phyloP scores from a whole-genome alignment of 2,888 invertebrate species.

The Folsomia candida region DNA sequence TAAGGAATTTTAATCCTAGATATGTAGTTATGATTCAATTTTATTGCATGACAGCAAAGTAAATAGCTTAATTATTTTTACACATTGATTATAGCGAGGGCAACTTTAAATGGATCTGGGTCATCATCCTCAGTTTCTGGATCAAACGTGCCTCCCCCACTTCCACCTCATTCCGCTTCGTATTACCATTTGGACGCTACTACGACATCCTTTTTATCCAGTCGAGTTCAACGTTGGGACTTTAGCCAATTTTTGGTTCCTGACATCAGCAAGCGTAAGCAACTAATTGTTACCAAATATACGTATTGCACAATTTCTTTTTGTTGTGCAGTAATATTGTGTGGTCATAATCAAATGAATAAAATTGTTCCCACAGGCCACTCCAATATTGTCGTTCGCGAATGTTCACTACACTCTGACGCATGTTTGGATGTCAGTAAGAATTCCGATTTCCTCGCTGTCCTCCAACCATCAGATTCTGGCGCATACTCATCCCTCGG shows the following conservation, averaged over 20 bases:
- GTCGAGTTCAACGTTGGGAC: slow-evolving; percentile 50
- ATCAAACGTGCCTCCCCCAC: background rate
- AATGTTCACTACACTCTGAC: slow-evolving; percentile 48
- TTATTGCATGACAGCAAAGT: too few relatives aligned
- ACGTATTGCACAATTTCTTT: too few relatives aligned
- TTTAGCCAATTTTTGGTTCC: slow-evolving; percentile 46
- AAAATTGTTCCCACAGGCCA: slow-evolving; percentile 21
- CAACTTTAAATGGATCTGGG: slow-evolving; percentile 1
- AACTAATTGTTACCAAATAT: background rate
- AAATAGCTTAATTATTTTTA: background rate
- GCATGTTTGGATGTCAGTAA: slow-evolving; percentile 47
- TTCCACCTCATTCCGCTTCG: slow-evolving; percentile 34
- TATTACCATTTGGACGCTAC: slow-evolving; percentile 50
- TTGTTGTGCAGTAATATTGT: background rate
- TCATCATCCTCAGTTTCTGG: too few relatives aligned
- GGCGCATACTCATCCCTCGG: slow-evolving; percentile 48
- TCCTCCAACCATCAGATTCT: slow-evolving; percentile 46
- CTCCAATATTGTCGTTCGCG: slow-evolving; percentile 39
- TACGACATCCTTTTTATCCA: slow-evolving; percentile 48
- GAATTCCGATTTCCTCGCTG: slow-evolving; percentile 47
- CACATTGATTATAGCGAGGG: background rate
- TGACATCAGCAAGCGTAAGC: slow-evolving; percentile 43
- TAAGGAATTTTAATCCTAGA: slow-evolving; percentile 21
- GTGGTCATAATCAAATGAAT: background rate
- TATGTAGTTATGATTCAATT: slow-evolving; percentile 1